phyloP scores from a whole-genome alignment of 2,888 invertebrate genomes.

The Heterodera filipjevi region DNA sequence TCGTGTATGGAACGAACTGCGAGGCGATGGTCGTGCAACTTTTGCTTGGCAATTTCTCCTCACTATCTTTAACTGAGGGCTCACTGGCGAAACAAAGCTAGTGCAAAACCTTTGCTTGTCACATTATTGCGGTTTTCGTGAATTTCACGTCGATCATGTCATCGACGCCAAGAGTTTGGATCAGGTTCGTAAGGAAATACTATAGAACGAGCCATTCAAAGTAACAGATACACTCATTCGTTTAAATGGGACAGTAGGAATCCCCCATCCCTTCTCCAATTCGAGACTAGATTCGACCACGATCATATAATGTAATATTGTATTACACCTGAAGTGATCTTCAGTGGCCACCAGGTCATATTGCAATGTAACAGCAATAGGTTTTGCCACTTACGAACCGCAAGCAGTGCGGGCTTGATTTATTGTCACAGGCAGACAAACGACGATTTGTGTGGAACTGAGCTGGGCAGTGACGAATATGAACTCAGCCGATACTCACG shows the following conservation, averaged over 20 bases:
- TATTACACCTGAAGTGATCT: constrained; percentile 49
- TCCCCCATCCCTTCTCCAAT: too few species aligned
- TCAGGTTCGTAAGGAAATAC: constrained; percentile 72
- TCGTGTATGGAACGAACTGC: constrained; percentile 92
- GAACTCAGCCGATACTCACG: constrained; percentile 38
- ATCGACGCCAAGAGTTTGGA: constrained; percentile 82
- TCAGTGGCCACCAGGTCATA: constrained; percentile 80
- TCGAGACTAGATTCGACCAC: too few species aligned
- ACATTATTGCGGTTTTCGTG: constrained; percentile 91
- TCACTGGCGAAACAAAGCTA: constrained; percentile 91
- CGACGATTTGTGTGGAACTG: not conserved
- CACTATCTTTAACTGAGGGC: constrained; percentile 75
- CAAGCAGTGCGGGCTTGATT: not conserved
- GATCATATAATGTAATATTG: too few species aligned
- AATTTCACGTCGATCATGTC: constrained; percentile 98
- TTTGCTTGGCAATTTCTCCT: constrained; percentile 87
- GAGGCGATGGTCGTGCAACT: constrained; percentile 91
- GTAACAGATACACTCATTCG: too few species aligned
- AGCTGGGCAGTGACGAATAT: not conserved
- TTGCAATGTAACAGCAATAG: constrained; percentile 89
- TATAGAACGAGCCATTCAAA: too few species aligned
- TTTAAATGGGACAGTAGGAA: too few species aligned
- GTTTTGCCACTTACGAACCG: constrained; percentile 53
- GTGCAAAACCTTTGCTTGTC: constrained; percentile 76
- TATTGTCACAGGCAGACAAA: not conserved